Evolutionary conservation across 2,888 invertebrate species (phyloP).

Genomic region (Drosophila antonietae): DNA sequence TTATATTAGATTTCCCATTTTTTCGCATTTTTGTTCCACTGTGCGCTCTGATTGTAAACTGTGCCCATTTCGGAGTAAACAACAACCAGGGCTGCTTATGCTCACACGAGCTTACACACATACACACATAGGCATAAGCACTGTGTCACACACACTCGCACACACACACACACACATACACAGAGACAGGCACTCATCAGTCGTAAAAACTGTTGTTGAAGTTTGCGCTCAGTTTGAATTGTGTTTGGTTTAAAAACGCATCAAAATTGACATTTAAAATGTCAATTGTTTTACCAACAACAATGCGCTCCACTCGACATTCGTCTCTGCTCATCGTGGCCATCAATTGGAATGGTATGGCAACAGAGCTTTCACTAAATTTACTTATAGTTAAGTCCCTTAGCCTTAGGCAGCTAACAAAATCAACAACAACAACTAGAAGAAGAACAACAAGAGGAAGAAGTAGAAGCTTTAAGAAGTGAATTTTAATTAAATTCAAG

Average conservation of each 20-base stretch:
- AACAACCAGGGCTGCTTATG: conserved; percentile 45
- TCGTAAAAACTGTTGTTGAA: conserved; percentile 57
- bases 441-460: too few species aligned
- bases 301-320: conserved; percentile 22
- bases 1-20: too few species aligned
- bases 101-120: not conserved
- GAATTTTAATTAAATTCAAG: conserved; percentile 16
- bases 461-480: not conserved
- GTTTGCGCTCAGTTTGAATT: conserved; percentile 61
- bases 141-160: not conserved
- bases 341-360: conserved; percentile 37
- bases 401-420: not conserved
- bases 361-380: conserved; percentile 8
- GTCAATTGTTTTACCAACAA: conserved; percentile 47
- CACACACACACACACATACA: not conserved
- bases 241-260: conserved; percentile 60
- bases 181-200: conserved; percentile 5
- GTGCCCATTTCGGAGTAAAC: conserved; percentile 54
- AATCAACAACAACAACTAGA: not conserved
- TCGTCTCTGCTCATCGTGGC: conserved; percentile 7
- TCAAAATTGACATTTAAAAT: conserved; percentile 54
- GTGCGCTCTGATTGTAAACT: conserved; percentile 29
- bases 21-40: conserved; percentile 22
- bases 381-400: not conserved
- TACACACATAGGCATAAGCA: conserved; percentile 3